These are phyloP conservation scores for Rousettus leschenaultii DNA, from an alignment of 2,113 vertebrate genomes.

Conservation along the genomic window DNA sequence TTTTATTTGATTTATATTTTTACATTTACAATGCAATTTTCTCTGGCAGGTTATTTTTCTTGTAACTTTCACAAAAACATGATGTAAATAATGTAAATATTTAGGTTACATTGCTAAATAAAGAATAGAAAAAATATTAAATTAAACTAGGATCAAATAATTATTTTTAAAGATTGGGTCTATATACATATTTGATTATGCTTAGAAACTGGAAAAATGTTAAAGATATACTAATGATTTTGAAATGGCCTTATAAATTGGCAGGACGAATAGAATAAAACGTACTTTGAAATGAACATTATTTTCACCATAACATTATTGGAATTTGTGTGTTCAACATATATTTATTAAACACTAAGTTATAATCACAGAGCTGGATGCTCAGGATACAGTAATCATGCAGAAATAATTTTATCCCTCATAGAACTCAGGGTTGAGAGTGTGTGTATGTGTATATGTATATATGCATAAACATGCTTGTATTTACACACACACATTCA, in stretches of 20 bases:
- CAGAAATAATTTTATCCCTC: not conserved
- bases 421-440: not conserved
- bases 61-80: constrained; percentile 56
- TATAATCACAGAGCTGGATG: not conserved
- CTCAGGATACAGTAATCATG: not conserved
- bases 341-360: not conserved
- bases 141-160: constrained; percentile 48
- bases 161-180: constrained; percentile 2
- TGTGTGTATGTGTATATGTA: not conserved
- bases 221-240: not conserved
- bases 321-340: not conserved
- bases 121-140: constrained; percentile 28
- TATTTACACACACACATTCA: not conserved
- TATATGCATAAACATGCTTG: not conserved
- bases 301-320: not conserved
- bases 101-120: constrained; percentile 45
- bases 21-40: constrained; percentile 71
- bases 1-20: constrained; percentile 73
- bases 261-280: constrained; percentile 15
- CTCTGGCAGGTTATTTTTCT: constrained; percentile 59
- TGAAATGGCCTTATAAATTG: not conserved
- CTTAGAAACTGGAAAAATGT: constrained; percentile 37
- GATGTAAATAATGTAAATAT: constrained; percentile 66
- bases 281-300: not conserved
- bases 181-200: not conserved